Conservation (phyloP, 2,797 vertebrate species). For the Brachymystax lenok region DNA sequence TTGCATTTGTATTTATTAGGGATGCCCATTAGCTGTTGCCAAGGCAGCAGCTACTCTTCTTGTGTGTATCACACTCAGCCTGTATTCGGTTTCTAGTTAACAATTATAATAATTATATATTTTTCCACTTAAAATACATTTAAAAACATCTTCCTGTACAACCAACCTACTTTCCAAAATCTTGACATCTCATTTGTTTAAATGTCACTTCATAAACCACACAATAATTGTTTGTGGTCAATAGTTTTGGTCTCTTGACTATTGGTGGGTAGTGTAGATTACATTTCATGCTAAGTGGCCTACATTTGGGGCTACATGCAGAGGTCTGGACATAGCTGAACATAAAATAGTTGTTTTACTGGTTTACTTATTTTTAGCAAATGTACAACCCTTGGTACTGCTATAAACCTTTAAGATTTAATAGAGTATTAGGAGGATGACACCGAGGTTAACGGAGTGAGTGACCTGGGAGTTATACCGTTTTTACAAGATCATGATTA, state of each 20-base stretch:
- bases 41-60: too few relatives aligned
- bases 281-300: background rate
- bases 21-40: too few relatives aligned
- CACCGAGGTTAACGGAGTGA: background rate
- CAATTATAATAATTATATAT: background rate
- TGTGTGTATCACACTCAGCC: slow-evolving; percentile 12
- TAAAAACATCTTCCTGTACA: background rate
- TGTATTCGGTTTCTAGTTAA: slow-evolving; percentile 13
- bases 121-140: slow-evolving; percentile 1
- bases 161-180: background rate
- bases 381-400: background rate
- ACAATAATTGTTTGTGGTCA: too few relatives aligned
- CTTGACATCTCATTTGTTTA: background rate
- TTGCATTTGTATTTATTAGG: too few relatives aligned
- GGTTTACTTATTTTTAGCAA: background rate
- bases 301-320: background rate
- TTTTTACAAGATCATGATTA: background rate
- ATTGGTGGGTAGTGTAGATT: background rate
- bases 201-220: background rate
- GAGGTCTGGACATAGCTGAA: background rate
- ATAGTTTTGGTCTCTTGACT: background rate
- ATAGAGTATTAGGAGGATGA: background rate
- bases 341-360: background rate
- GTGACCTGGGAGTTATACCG: background rate
- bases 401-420: background rate